These are phyloP conservation scores for Phorcus lineatus DNA, from an alignment of 2,888 invertebrate genomes.

Conservation along the genomic window DNA sequence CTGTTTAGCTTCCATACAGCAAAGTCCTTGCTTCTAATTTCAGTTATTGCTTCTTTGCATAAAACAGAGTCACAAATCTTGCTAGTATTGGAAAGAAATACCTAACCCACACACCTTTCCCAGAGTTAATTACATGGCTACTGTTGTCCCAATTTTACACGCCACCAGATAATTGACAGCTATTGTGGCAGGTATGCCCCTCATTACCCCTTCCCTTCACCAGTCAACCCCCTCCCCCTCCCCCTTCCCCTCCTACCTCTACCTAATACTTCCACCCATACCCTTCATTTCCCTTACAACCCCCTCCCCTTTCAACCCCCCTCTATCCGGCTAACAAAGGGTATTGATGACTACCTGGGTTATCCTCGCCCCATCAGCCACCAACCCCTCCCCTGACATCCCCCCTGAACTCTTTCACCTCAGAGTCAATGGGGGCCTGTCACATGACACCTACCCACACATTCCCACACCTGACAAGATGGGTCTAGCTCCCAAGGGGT, in stretches of 20 bases:
- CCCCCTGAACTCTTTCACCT: neutral
- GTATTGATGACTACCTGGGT: neutral
- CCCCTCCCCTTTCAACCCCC: neutral
- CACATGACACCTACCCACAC: neutral
- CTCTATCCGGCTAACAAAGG: neutral
- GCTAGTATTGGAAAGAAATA: too few relatives aligned
- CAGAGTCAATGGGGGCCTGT: neutral
- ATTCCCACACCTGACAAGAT: neutral
- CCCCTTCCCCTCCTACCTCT: neutral
- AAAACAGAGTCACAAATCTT: too few relatives aligned
- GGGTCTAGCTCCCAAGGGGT: too few relatives aligned
- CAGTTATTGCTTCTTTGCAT: too few relatives aligned
- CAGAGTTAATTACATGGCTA: too few relatives aligned
- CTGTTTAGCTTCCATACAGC: too few relatives aligned
- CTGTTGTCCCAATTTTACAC: too few relatives aligned
- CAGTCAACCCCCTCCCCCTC: neutral
- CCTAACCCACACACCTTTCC: too few relatives aligned
- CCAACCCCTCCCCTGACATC: neutral
- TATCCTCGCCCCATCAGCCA: neutral
- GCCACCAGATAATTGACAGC: too few relatives aligned
- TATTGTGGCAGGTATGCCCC: neutral
- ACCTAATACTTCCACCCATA: too few relatives aligned
- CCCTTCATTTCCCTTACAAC: neutral
- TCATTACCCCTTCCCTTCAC: neutral
- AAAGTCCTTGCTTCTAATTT: too few relatives aligned